These are phyloP conservation scores for Maccullochella peelii DNA, from an alignment of 2,113 vertebrate genomes.

Conservation along the genomic window DNA sequence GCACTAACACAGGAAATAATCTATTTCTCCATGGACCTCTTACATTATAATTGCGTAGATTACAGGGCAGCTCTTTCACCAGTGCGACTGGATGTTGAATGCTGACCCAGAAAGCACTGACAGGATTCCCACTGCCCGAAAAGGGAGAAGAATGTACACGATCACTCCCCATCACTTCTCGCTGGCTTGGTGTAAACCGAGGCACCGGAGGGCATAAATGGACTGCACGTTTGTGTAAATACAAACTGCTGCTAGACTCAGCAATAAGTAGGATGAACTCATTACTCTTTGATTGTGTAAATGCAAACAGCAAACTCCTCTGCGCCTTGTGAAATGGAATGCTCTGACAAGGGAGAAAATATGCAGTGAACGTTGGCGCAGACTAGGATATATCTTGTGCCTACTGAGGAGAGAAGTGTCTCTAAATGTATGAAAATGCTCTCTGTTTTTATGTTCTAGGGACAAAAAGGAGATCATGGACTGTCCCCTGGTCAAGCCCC, in stretches of 20 bases:
- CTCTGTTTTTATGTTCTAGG: constrained; percentile 85
- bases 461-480: constrained; percentile 94
- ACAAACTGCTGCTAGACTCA: constrained; percentile 40
- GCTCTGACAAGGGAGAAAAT: constrained; percentile 5
- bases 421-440: not conserved
- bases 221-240: constrained; percentile 73
- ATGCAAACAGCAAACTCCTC: constrained; percentile 24
- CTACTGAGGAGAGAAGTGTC: not conserved
- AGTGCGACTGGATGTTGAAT: constrained; percentile 21
- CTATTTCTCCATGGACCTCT: not conserved
- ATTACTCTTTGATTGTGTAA: constrained; percentile 50
- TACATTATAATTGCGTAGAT: constrained; percentile 7
- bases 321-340: not conserved
- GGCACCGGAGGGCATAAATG: constrained; percentile 68
- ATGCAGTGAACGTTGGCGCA: constrained; percentile 13
- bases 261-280: constrained; percentile 41
- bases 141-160: constrained; percentile 83
- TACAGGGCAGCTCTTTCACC: not conserved
- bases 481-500: constrained; percentile 89
- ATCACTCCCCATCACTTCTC: constrained; percentile 62
- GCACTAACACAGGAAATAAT: constrained; percentile 5
- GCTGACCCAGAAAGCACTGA: constrained; percentile 58
- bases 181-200: constrained; percentile 75
- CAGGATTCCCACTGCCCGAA: constrained; percentile 76
- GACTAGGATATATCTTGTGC: not conserved